Evolutionary conservation across 2,797 vertebrate species (phyloP), one percentile per base, ranked within the genome.

Genomic region (Thaleichthys pacificus): DNA sequence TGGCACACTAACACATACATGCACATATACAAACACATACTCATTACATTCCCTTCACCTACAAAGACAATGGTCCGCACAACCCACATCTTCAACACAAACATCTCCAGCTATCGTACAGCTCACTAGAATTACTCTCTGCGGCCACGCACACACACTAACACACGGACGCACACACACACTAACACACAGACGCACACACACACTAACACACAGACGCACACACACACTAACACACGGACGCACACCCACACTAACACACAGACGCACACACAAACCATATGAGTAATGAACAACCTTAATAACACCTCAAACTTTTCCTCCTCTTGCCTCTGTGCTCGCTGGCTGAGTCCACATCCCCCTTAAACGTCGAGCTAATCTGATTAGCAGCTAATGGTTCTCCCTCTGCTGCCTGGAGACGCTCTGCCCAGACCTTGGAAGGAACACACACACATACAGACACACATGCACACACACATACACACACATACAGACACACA

Each of bases 401-500:
- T 93, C 92, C 93, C 96, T 96, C 95, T 94, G 95, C 94, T 93
- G 93, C 94, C 96, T 89, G 94, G 95, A 97, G 95, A 96, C 95
- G 94, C 95, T 96, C 93, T 87, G 92, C 92, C 94, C 93, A 96
- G 95, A 95, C 95, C 95, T 94, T 96, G 96, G 94, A 96, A 94
- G 93, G 88, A 93, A 69, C 75, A 66, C 70, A 77, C 70, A 70
- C 70, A 76, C 70, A 61, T 24, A 69, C 56, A 63, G 42, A 60
- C 58, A 77, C 72, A 69, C 69, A 70, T 24, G 22, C 22, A 24
- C 22, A 24, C 22, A 24, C 22, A 24, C 24, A 24, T 1, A 24
- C 24, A 24, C 24, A 24, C 24, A 24, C 24, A 24, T 24, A 24
- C 24, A 24, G 24, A 24, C 24, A 24, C 24, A 24, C 24, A 24